Evolutionary conservation across 2,113 vertebrate genomes (phyloP).

Genomic region (Parus major): DNA sequence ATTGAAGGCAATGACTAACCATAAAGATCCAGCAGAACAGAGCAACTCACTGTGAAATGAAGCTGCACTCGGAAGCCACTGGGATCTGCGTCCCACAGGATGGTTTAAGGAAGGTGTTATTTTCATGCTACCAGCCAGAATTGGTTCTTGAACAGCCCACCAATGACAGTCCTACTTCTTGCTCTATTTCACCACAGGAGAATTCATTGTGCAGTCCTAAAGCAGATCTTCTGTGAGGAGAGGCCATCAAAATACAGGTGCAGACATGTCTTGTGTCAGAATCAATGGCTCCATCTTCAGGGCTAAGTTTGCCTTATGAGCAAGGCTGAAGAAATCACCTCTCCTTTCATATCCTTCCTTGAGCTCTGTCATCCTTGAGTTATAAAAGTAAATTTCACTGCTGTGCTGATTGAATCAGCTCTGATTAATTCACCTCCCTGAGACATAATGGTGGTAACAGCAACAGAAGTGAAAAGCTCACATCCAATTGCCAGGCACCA

Average conservation of each 20-base stretch:
- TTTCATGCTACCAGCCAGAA: neutral
- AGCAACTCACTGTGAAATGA: neutral
- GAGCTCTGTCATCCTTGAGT: neutral
- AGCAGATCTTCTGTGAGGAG: neutral
- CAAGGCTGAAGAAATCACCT: neutral
- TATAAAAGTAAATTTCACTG: neutral
- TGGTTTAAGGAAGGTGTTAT: rapidly evolving
- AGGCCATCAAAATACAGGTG: neutral
- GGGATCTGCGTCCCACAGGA: neutral
- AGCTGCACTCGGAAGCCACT: neutral
- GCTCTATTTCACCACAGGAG: neutral
- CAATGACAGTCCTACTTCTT: neutral
- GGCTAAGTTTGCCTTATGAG: neutral
- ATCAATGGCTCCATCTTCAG: neutral
- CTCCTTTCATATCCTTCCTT: neutral
- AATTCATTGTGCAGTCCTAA: neutral
- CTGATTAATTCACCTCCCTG: neutral
- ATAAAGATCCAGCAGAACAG: neutral
- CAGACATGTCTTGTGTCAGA: neutral
- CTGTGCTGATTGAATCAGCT: neutral
- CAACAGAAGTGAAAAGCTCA: neutral
- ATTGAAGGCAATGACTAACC: neutral
- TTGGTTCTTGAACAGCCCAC: neutral
- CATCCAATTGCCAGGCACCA: neutral
- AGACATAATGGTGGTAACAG: neutral